Base-by-base conservation (phyloP, 2,888 invertebrate genomes). In the Zhuqinia jingwanae region DNA sequence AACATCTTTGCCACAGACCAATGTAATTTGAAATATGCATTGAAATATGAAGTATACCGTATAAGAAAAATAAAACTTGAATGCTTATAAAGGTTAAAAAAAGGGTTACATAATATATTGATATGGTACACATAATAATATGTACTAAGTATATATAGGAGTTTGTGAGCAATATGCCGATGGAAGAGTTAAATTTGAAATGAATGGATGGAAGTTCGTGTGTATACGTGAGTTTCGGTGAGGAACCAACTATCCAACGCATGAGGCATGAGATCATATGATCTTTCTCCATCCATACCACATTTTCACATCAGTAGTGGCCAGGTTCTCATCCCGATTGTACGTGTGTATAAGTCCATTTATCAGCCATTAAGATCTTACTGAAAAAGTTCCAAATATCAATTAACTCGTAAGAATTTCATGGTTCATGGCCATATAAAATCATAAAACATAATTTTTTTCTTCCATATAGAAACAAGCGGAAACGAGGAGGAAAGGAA, bases 191-290 rank as follows among this genome's bases (percentile, higher is more conserved):
- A n/a, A n/a, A n/a, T n/a, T n/a, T n/a, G n/a, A n/a, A n/a, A n/a
- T n/a, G n/a, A n/a, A n/a, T n/a, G n/a, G n/a, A n/a, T n/a, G n/a
- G n/a, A n/a, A n/a, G n/a, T n/a, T n/a, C n/a, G 0, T 36, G n/a
- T 65, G 42, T 20, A 42, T 65, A 65, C 65, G 65, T 65, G 65
- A 65, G 65, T 20, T 65, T 65, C 17, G 36, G 65, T 65, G 65
- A 65, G 65, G 65, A 65, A 65, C 65, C 65, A 30, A 30, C 65
- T n/a, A n/a, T n/a, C n/a, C n/a, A n/a, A n/a, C n/a, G n/a, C n/a
- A n/a, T n/a, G n/a, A n/a, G n/a, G 42, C 42, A 42, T 65, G n/a
- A 65, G 36, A 65, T 65, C 65, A 65, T 30, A 65, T 65, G 65
- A 65, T 65, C 30, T n/a, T 65, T 20, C 65, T 65, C 42, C n/a